phyloP scores from a whole-genome alignment of 2,888 invertebrate species.

The Eurytoma californica region DNA sequence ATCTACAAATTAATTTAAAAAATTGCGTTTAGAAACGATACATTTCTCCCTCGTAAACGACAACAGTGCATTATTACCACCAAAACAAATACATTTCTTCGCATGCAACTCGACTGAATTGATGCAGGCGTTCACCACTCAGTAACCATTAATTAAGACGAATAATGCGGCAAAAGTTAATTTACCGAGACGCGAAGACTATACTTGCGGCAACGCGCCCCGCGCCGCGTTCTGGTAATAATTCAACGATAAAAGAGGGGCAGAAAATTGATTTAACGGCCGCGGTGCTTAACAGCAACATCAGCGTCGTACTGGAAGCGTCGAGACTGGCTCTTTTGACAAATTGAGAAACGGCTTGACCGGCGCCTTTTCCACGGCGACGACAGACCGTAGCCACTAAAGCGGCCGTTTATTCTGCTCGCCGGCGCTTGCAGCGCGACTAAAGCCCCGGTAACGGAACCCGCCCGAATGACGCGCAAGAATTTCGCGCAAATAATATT shows the following conservation, averaged over 20 bases:
- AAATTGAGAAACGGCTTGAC: constrained; percentile 9
- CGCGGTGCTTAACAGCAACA: no score
- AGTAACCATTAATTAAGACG: constrained; percentile 32
- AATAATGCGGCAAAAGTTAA: constrained; percentile 36
- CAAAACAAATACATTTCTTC: no score
- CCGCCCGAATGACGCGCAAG: constrained; percentile 34
- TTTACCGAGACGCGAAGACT: constrained; percentile 29
- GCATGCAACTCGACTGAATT: no score
- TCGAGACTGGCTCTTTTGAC: neutral
- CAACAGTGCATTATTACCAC: no score
- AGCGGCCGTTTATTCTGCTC: constrained; percentile 42
- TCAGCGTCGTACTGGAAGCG: no score
- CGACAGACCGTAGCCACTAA: constrained; percentile 33
- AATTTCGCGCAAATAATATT: constrained; percentile 34
- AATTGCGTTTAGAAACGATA: no score
- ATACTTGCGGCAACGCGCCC: neutral
- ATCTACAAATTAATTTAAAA: no score
- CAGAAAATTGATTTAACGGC: no score
- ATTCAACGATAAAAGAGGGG: no score
- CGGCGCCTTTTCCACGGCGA: constrained; percentile 31
- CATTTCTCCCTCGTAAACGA: no score
- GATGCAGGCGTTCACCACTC: no score
- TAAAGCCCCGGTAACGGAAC: constrained; percentile 45
- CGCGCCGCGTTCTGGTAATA: no score
- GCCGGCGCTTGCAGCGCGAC: constrained; percentile 13